Evolutionary conservation across 2,797 vertebrate species (phyloP), one percentile per base, ranked within the genome.

Genomic region (Crocodylus rhombifer): DNA sequence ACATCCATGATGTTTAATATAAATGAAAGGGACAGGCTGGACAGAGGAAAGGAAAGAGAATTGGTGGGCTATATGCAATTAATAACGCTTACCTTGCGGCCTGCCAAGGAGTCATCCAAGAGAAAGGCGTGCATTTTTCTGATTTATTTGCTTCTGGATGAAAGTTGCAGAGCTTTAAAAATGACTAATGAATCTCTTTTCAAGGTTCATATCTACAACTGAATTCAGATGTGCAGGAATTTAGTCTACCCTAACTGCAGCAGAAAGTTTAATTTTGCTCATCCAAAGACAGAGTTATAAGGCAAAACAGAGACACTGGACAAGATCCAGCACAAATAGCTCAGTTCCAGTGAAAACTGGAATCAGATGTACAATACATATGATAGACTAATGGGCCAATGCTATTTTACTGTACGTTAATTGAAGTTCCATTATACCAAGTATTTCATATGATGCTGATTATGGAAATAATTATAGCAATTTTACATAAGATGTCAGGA

Each of bases 321-420:
- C 15, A 20, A 18, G 75, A 79, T 95, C 97, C 97, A 97, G 95
- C 69, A 91, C 86, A 96, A 97, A 97, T 93, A 97, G 81, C 92
- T 94, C 77, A 82, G 93, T 97, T 97, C 95, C 94, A 95, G 55
- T 11, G 91, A 75, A 97, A 97, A 97, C 82, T 89, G 84, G 90
- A 96, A 96, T 97, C 96, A 97, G 96, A 96, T 95, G 96, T 95
- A 86, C 62, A 36, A 63, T 23, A 79, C 88, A 93, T 64, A 91
- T 78, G 92, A 94, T 63, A 94, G 89, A 58, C 77, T 95, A 97
- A 97, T 94, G 95, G 94, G 89, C 33, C 2, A 85, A 93, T 93
- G 80, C 57, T 96, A 86, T 94, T 97, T 51, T 89, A 89, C 92
- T 82, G 64, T 87, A 92, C 73, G 90, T 90, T 96, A 96, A 97